These are phyloP conservation scores for Caenorhabditis doughertyi DNA, from an alignment of 2,888 invertebrate genomes.

Conservation along the genomic window DNA sequence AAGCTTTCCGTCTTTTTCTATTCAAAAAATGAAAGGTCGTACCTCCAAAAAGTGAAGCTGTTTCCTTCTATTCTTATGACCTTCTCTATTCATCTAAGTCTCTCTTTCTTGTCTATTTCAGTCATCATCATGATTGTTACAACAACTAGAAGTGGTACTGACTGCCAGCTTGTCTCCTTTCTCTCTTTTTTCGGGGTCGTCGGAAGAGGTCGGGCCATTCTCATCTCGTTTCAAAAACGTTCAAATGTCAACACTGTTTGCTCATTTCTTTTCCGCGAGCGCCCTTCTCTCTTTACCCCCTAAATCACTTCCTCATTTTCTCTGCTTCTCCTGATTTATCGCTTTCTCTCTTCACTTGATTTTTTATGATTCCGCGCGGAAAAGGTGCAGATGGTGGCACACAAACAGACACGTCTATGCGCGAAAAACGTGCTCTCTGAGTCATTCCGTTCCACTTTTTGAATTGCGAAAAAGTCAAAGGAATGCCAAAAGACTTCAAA, in stretches of 20 bases:
- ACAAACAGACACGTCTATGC: slow-evolving; percentile 17
- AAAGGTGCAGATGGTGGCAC: slow-evolving; percentile 39
- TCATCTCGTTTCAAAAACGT: slow-evolving; percentile 31
- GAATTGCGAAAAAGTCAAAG: not conserved
- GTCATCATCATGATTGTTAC: slow-evolving; percentile 35
- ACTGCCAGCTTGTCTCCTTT: slow-evolving; percentile 24
- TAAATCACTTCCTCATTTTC: slow-evolving; percentile 29
- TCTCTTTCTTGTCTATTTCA: not conserved
- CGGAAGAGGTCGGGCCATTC: slow-evolving; percentile 12
- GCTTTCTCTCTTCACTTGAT: not conserved
- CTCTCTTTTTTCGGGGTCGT: slow-evolving; percentile 14
- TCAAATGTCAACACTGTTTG: slow-evolving; percentile 59
- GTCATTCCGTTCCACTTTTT: slow-evolving; percentile 31
- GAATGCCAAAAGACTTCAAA: slow-evolving; percentile 1
- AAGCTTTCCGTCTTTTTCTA: slow-evolving; percentile 8
- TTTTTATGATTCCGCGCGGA: slow-evolving; percentile 47
- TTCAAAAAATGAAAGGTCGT: slow-evolving; percentile 33
- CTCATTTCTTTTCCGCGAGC: slow-evolving; percentile 9
- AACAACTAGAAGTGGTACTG: slow-evolving; percentile 16
- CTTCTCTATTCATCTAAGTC: slow-evolving; percentile 24
- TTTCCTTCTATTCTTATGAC: slow-evolving; percentile 31
- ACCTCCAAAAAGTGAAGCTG: slow-evolving; percentile 21
- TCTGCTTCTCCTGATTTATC: slow-evolving; percentile 14
- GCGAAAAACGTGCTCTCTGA: slow-evolving; percentile 44
- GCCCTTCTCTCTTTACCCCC: not conserved